Evolutionary conservation across 2,797 vertebrate genomes (phyloP).

Genomic region (Nasua narica): DNA sequence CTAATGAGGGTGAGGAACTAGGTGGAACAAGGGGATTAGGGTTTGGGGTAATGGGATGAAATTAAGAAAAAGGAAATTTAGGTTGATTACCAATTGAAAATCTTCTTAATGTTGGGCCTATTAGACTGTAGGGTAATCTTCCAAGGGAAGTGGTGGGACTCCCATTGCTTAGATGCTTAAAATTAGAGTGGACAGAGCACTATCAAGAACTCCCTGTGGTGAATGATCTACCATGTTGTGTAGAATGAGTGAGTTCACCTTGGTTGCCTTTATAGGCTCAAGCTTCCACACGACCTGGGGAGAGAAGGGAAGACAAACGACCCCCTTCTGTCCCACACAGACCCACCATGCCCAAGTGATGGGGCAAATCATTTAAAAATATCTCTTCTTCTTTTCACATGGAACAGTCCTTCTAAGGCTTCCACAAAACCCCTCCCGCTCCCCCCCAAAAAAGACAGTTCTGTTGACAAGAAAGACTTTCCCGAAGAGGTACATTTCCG

Average conservation of each 20-base stretch:
- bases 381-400: background rate
- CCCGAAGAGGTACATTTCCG: background rate
- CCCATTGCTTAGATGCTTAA: slow-evolving; percentile 68
- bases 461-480: background rate
- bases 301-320: background rate
- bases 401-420: background rate
- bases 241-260: slow-evolving; percentile 64
- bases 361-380: background rate
- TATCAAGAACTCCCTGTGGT: slow-evolving; percentile 24
- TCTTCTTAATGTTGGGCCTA: slow-evolving; percentile 71
- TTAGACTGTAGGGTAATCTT: slow-evolving; percentile 76
- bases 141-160: slow-evolving; percentile 46
- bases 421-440: background rate
- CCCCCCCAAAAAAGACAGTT: background rate
- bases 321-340: background rate
- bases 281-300: background rate
- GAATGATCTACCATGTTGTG: slow-evolving; percentile 33
- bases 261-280: slow-evolving; percentile 46
- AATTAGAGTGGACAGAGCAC: slow-evolving; percentile 70
- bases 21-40: slow-evolving; percentile 47
- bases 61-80: slow-evolving; percentile 77
- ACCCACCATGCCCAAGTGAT: background rate
- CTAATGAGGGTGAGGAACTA: slow-evolving; percentile 65
- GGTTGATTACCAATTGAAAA: slow-evolving; percentile 77
- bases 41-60: slow-evolving; percentile 67